Base-by-base conservation (phyloP, 2,797 vertebrate genomes). In the Heterohyrax brucei region DNA sequence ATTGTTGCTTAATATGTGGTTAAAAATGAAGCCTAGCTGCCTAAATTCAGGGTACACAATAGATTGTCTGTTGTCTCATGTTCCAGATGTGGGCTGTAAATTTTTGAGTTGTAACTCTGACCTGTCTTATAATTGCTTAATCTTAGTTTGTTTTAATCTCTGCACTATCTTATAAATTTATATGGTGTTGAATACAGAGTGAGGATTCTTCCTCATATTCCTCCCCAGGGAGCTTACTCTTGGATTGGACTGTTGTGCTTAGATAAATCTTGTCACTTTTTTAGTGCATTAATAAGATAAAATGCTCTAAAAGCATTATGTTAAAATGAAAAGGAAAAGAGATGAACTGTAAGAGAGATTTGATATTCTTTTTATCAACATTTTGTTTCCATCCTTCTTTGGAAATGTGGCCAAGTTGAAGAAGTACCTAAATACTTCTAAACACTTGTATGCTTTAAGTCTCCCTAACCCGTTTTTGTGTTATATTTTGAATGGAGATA, bases 401-500 rank as follows among this genome's bases (percentile, higher is more conserved):
- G n/a, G 56, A 88, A 94, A 95, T 48, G 1, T 86, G n/a, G 59
- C 75, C 94, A 72, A 72, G 85, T 85, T 97, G 72, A 89, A 84
- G 78, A 64, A 50, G 26, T 53, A 46, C 73, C 56, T 84, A 24
- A 83, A 26, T 16, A 78, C 68, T 85, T 86, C 39, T 39, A 39
- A 39, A 39, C 39, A 39, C 39, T 39, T 39, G 39, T 39, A 7
- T 1, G 8, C 46, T 89, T 94, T 39, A 30, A 0, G 93, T 95
- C 19, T 75, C n/a, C 16, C 0, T 78, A 66, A 88, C 28, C 28
- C 33, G 68, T 88, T 75, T 70, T 78, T 89, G 12, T 78, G 28
- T 24, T 85, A 3, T 85, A 86, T 96, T 97, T 96, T 77, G 62
- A 86, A 78, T 93, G 89, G 82, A 92, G 96, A 13, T 59, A 92